Conservation (phyloP, 1,140 invertebrate species). For the Eurosta solidaginis region DNA sequence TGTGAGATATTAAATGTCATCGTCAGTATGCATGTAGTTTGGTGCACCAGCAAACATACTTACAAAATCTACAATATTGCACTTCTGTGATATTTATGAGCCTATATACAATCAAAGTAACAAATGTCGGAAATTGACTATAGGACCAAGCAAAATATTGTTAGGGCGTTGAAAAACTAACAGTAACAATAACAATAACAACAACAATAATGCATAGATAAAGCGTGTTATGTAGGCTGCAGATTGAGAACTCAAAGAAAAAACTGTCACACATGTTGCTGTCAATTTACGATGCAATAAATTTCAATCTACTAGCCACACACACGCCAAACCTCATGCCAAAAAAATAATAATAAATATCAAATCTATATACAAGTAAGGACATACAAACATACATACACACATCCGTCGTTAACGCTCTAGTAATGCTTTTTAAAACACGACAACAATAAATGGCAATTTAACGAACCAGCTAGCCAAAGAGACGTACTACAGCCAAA, state of each 20-base stretch:
- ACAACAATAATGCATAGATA: background rate
- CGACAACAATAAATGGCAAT: background rate
- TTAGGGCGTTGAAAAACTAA: background rate
- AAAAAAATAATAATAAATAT: background rate
- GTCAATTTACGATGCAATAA: conserved; percentile 38
- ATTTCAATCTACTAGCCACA: conserved; percentile 33
- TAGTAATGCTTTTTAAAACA: background rate
- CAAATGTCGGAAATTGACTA: background rate
- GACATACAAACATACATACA: background rate
- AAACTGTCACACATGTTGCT: conserved; percentile 35
- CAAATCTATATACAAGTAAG: background rate
- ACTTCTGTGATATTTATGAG: background rate
- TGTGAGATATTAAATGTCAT: too few species aligned
- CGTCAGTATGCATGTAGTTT: too few species aligned
- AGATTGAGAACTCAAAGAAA: background rate
- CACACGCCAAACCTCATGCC: background rate
- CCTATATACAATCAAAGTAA: background rate
- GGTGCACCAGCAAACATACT: too few species aligned
- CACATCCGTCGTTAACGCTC: background rate
- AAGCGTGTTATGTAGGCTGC: background rate
- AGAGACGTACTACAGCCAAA: background rate
- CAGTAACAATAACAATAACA: background rate
- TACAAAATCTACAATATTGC: background rate
- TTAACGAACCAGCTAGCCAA: background rate
- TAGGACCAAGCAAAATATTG: background rate